Conservation (phyloP, 2,888 invertebrate genomes). For the Malthinus seriepunctatus region DNA sequence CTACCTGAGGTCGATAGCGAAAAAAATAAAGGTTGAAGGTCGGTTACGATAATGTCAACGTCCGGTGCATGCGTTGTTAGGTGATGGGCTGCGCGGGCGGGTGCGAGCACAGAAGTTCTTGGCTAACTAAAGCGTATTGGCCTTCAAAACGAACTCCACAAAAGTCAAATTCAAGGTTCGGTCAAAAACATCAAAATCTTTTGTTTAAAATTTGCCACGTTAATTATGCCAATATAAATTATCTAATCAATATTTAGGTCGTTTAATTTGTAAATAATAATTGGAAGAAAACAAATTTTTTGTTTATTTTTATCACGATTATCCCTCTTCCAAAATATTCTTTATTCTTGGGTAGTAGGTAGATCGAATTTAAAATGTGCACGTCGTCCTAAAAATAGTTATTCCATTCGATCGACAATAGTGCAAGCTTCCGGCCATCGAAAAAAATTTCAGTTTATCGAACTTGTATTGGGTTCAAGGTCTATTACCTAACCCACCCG, state of each 20-base stretch:
- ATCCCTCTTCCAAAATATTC: too few relatives aligned
- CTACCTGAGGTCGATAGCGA: constrained; percentile 45
- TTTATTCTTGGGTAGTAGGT: too few relatives aligned
- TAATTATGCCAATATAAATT: background rate
- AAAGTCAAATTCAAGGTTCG: constrained; percentile 40
- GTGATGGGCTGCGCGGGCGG: constrained; percentile 21
- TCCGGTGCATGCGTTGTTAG: constrained; percentile 44
- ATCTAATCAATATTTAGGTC: too few relatives aligned
- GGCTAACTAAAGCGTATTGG: constrained; percentile 37
- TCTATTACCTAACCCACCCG: constrained; percentile 39
- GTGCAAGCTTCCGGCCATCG: constrained; percentile 19
- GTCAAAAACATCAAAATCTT: constrained; percentile 32
- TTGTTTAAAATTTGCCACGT: constrained; percentile 13
- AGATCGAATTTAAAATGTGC: background rate
- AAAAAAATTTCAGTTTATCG: constrained; percentile 21
- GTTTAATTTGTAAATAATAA: too few relatives aligned
- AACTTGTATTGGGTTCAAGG: constrained; percentile 38
- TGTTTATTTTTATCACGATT: too few relatives aligned
- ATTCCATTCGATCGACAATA: constrained; percentile 2
- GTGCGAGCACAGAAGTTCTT: constrained; percentile 25
- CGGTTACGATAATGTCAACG: constrained; percentile 54
- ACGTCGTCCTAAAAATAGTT: background rate
- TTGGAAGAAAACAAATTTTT: too few relatives aligned
- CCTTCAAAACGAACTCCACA: constrained; percentile 40
- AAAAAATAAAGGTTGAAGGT: constrained; percentile 54